These are phyloP conservation scores for Teinopalpus imperialis DNA, from an alignment of 2,888 invertebrate species.

Conservation along the genomic window DNA sequence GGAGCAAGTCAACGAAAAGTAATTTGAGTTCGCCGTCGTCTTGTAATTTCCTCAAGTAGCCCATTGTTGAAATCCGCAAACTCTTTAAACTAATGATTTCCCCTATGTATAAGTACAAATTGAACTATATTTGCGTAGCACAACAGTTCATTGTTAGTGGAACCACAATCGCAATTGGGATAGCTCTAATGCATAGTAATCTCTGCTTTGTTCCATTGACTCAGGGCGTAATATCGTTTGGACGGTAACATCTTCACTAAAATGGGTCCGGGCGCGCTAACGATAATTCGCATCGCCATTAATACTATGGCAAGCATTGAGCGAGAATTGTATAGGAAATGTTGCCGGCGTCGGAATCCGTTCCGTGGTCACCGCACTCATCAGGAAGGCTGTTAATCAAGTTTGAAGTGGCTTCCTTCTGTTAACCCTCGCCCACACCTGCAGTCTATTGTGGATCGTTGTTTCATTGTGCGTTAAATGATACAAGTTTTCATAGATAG, in stretches of 20 bases:
- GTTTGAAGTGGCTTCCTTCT: constrained; percentile 20
- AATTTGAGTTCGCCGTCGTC: constrained; percentile 16
- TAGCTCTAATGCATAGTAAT: background rate
- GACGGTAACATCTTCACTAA: background rate
- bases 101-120: constrained; percentile 22
- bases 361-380: constrained; percentile 25
- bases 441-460: too few species aligned
- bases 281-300: constrained; percentile 45
- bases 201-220: background rate
- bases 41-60: constrained; percentile 16
- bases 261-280: constrained; percentile 34
- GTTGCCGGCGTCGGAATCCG: constrained; percentile 36
- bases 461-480: too few species aligned
- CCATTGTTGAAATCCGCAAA: constrained; percentile 25
- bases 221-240: constrained; percentile 8
- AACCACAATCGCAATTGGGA: constrained; percentile 21
- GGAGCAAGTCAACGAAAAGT: background rate
- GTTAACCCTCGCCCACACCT: constrained; percentile 12
- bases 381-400: constrained; percentile 24
- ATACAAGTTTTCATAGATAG: too few species aligned
- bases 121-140: constrained; percentile 25
- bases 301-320: constrained; percentile 31
- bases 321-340: constrained; percentile 40
- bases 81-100: constrained; percentile 25
- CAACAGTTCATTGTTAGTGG: constrained; percentile 24